These are phyloP conservation scores for Diplosoma virens DNA, from an alignment of 23 tunicate species.

Conservation along the genomic window DNA sequence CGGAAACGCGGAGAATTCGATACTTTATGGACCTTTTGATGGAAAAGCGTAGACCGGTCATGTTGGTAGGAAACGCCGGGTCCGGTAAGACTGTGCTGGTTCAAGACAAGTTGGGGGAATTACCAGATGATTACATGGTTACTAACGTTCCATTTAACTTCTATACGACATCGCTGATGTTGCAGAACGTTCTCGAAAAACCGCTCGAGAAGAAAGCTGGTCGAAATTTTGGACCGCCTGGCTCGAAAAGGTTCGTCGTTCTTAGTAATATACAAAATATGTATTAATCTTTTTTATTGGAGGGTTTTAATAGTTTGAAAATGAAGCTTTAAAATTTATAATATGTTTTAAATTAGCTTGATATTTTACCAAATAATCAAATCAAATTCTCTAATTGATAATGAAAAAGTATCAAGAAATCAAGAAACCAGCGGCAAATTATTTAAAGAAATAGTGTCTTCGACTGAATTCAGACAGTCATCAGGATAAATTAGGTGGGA, in stretches of 20 bases:
- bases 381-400: too few relatives aligned
- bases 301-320: too few relatives aligned
- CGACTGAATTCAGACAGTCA: too few relatives aligned
- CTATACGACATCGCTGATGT: slow-evolving; percentile 95
- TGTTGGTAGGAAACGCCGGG: slow-evolving; percentile 98
- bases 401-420: too few relatives aligned
- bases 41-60: slow-evolving; percentile 91
- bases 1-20: slow-evolving; percentile 93
- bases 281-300: too few relatives aligned
- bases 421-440: too few relatives aligned
- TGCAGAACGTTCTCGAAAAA: slow-evolving; percentile 92
- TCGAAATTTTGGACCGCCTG: slow-evolving; percentile 97
- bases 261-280: too few relatives aligned
- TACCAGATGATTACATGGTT: slow-evolving; percentile 88
- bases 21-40: slow-evolving; percentile 93
- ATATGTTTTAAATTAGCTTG: too few relatives aligned
- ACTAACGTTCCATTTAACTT: slow-evolving; percentile 97
- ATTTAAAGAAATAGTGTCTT: too few relatives aligned
- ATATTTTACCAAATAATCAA: too few relatives aligned
- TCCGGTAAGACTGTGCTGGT: slow-evolving; percentile 94
- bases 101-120: slow-evolving; percentile 77
- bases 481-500: too few relatives aligned
- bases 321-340: too few relatives aligned
- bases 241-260: slow-evolving; percentile 90
- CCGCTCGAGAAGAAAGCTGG: slow-evolving; percentile 99